Conservation (phyloP, 2,888 invertebrate species). For the Sinohyriopsis cumingii region DNA sequence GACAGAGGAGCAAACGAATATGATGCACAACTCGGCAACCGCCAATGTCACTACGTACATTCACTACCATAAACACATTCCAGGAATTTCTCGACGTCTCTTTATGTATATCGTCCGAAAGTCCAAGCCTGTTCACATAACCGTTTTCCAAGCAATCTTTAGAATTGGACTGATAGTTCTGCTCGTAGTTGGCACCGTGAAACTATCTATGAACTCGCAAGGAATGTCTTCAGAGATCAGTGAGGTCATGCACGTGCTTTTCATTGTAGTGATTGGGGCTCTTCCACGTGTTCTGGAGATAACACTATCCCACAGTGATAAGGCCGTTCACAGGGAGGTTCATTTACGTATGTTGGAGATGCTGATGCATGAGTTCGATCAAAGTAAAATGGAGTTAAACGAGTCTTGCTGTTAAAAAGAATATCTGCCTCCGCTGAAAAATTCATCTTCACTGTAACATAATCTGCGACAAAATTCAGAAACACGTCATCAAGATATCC, state of each 20-base stretch:
- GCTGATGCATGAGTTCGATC: no score
- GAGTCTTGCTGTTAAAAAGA: no score
- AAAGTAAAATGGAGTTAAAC: no score
- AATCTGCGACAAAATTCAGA: no score
- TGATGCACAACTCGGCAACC: no score
- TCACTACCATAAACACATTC: constrained; percentile 7
- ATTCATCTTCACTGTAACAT: no score
- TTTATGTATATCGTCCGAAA: constrained; percentile 12
- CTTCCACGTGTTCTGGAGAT: constrained; percentile 22
- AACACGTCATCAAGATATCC: no score
- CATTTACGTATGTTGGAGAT: background rate
- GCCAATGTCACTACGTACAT: background rate
- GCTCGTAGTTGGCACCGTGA: constrained; percentile 4
- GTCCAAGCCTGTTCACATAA: constrained; percentile 17
- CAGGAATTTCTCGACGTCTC: constrained; percentile 15
- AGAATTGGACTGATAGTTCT: constrained; percentile 8
- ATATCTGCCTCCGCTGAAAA: no score
- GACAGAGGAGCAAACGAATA: no score
- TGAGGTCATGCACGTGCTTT: constrained; percentile 30
- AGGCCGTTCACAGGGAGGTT: constrained; percentile 18
- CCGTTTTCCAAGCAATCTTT: constrained; percentile 11
- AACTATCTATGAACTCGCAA: constrained; percentile 2
- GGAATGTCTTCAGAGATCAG: constrained; percentile 11
- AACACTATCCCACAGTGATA: constrained; percentile 12
- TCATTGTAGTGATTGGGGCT: constrained; percentile 23